Base-by-base conservation (phyloP, 1,140 invertebrate genomes). In the Potamilus streckersoni region DNA sequence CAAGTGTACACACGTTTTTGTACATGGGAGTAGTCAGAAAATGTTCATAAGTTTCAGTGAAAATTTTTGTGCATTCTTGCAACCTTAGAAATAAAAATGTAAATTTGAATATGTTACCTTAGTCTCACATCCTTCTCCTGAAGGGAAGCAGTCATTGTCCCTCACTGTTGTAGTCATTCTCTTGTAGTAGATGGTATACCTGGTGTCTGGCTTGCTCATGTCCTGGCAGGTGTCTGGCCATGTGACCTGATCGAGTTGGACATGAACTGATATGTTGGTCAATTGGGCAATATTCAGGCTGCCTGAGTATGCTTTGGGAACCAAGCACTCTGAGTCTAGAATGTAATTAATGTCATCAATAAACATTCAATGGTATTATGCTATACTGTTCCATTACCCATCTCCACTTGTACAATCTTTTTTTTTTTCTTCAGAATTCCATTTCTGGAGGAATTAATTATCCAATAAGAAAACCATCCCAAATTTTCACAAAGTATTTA, bases 101-200 rank as follows among this genome's bases (percentile, higher is more conserved):
- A 49, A 6, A 49, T 8, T 8, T 8, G 38, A 49, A 49, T 49
- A 49, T 49, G 11, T 20, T 19, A 87, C 85, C 83, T 81, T 60
- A 27, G 71, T 74, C 0, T 20, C 17, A 69, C 86, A 87, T 27
- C 73, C 69, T n/a, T 61, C 31, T 14, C 73, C 67, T n/a, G 71
- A 71, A 64, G 69, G 56, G 13, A 69, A 69, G 77, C 86, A 87
- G 61, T 81, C 67, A 20, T 76, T 66, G 14, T 62, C 58, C 17
- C 69, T 38, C n/a, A 67, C 79, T n/a, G 27, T 63, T 57, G 64
- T 69, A 67, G 65, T 78, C 63, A 91, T 85, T 59, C 87, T 85
- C 23, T 89, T 91, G 86, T 94, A 94, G 73, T 92, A 93, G 55
- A 96, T 89, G 0, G 92, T 93, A 83, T 94, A 96, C 74, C 93